phyloP scores from a whole-genome alignment of 1,140 invertebrate genomes.

The Drosophila bocki region DNA sequence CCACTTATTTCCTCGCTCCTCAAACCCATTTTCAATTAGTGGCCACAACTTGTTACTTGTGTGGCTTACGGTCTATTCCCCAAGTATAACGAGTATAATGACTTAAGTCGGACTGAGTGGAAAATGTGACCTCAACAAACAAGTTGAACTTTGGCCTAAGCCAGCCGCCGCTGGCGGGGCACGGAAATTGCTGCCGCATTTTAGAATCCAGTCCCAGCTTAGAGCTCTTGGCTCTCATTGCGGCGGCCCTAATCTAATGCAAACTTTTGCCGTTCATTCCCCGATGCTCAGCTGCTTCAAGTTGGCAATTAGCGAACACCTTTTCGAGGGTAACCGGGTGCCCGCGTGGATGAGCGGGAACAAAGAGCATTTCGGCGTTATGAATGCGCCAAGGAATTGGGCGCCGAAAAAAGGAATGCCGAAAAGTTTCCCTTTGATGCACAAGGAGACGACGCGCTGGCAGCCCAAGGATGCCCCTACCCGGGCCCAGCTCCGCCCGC shows the following conservation, averaged over 20 bases:
- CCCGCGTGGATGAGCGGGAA: neutral
- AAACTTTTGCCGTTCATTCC: slow-evolving; percentile 44
- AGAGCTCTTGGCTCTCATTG: slow-evolving; percentile 7
- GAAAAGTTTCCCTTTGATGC: slow-evolving; percentile 75
- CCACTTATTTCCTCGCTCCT: neutral
- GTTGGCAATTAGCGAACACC: slow-evolving; percentile 79
- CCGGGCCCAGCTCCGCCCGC: neutral
- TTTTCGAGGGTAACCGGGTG: slow-evolving; percentile 39
- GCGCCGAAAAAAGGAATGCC: slow-evolving; percentile 49
- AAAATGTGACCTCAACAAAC: slow-evolving; percentile 22
- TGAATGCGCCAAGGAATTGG: slow-evolving; percentile 61
- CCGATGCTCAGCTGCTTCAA: slow-evolving; percentile 64
- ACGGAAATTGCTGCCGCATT: slow-evolving; percentile 14
- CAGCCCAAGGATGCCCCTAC: neutral
- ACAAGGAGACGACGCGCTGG: slow-evolving; percentile 29
- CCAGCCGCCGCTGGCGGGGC: slow-evolving; percentile 1
- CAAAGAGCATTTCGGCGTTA: slow-evolving; percentile 69
- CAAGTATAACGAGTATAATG: slow-evolving; percentile 7
- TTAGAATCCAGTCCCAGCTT: neutral
- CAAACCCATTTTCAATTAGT: slow-evolving; percentile 8
- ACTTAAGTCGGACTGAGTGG: slow-evolving; percentile 8
- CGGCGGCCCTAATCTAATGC: slow-evolving; percentile 66
- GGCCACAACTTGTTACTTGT: slow-evolving; percentile 4
- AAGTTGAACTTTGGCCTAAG: slow-evolving; percentile 24
- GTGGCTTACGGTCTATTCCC: slow-evolving; percentile 13